phyloP scores from a whole-genome alignment of 2,888 invertebrate genomes.

The Steinernema carpocapsae region DNA sequence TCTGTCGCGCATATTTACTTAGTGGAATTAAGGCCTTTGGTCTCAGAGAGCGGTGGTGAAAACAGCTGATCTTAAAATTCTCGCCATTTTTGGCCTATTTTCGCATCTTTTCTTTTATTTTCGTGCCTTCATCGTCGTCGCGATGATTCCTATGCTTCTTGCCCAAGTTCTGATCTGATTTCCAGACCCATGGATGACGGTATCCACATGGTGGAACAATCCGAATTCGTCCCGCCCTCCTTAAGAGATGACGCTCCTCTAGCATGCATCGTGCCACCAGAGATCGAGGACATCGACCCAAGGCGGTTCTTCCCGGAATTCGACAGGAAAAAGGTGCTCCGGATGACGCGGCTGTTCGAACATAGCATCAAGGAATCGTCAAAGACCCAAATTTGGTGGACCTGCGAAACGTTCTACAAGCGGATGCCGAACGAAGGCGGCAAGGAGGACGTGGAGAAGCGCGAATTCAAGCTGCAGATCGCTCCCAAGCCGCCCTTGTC shows the following conservation, averaged over 20 bases:
- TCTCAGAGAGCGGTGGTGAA: too few species aligned
- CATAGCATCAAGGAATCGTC: slow-evolving; percentile 82
- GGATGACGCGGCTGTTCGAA: slow-evolving; percentile 92
- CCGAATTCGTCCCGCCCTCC: slow-evolving; percentile 51
- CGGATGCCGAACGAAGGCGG: slow-evolving; percentile 40
- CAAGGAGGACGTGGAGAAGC: slow-evolving; percentile 18
- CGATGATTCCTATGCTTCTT: too few species aligned
- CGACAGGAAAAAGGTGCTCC: slow-evolving; percentile 82
- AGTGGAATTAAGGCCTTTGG: too few species aligned
- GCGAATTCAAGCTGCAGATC: slow-evolving; percentile 36
- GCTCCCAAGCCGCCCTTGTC: slow-evolving; percentile 15
- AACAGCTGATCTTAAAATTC: too few species aligned
- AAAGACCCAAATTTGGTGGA: slow-evolving; percentile 69
- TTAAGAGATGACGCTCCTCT: slow-evolving; percentile 57
- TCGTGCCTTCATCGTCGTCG: too few species aligned
- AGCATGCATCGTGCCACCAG: slow-evolving; percentile 58
- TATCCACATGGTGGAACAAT: too few species aligned
- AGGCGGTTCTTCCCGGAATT: slow-evolving; percentile 90
- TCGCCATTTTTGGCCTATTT: too few species aligned
- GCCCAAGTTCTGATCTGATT: too few species aligned
- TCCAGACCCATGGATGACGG: too few species aligned
- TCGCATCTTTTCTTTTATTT: too few species aligned
- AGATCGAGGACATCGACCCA: slow-evolving; percentile 62
- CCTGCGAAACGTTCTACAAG: slow-evolving; percentile 52
- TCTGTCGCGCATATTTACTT: too few species aligned